phyloP scores from a whole-genome alignment of 2,888 invertebrate genomes.

The Thyatira batis region DNA sequence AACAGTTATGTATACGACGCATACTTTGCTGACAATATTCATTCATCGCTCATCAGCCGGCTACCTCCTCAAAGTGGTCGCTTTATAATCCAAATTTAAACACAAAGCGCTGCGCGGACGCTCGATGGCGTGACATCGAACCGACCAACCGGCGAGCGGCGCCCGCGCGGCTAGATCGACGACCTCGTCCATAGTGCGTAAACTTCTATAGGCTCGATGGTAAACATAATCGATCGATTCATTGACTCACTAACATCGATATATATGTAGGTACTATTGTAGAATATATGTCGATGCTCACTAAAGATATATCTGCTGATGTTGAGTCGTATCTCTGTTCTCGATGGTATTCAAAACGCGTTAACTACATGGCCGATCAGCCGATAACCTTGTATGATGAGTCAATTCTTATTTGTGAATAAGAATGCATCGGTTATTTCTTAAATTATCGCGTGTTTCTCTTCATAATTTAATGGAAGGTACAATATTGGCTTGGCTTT shows the following conservation, averaged over 20 bases:
- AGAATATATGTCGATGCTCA: too few relatives aligned
- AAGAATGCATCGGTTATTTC: neutral
- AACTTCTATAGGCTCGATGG: neutral
- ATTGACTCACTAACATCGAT: neutral
- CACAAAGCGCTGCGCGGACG: slow-evolving; percentile 40
- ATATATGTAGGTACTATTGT: too few relatives aligned
- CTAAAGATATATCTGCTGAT: neutral
- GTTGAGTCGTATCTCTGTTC: neutral
- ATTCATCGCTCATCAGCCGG: slow-evolving; percentile 32
- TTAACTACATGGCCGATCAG: neutral
- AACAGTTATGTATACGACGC: slow-evolving; percentile 8
- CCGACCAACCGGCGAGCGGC: slow-evolving; percentile 57
- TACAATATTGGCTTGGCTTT: too few relatives aligned
- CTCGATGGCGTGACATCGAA: slow-evolving; percentile 67
- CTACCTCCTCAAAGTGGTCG: slow-evolving; percentile 29
- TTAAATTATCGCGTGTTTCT: neutral
- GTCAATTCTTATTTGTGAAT: neutral
- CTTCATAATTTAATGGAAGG: neutral
- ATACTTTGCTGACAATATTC: slow-evolving; percentile 32
- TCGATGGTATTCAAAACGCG: neutral
- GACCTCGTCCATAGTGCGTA: slow-evolving; percentile 50
- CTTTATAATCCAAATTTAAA: slow-evolving; percentile 73
- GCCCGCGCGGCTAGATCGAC: slow-evolving; percentile 52
- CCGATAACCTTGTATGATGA: neutral
- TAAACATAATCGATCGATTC: slow-evolving; percentile 6